These are phyloP conservation scores for Vimba vimba DNA, from an alignment of 2,113 vertebrate species.

Conservation along the genomic window DNA sequence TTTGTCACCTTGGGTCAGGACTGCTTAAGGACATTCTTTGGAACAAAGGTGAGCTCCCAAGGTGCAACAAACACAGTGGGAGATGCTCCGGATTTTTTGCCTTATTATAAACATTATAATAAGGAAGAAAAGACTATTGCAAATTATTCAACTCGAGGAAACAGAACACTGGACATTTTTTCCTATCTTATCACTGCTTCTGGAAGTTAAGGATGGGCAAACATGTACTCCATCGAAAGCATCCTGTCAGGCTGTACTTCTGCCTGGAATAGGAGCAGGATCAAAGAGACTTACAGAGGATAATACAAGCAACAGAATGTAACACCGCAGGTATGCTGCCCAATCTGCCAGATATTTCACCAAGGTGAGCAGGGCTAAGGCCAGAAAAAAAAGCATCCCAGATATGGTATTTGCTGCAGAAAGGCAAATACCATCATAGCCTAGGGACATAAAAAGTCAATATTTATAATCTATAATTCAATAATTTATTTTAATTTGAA, in stretches of 20 bases:
- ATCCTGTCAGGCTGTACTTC: neutral
- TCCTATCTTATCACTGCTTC: neutral
- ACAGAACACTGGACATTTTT: neutral
- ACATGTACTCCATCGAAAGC: neutral
- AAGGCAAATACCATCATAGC: neutral
- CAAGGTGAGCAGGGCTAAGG: neutral
- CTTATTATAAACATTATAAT: too few relatives aligned
- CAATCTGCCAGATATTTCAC: slow-evolving; percentile 17
- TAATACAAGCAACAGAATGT: neutral
- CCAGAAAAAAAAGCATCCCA: neutral
- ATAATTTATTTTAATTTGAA: neutral
- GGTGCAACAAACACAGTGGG: neutral
- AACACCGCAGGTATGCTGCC: neutral
- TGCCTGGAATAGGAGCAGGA: neutral
- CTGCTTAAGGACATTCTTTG: neutral
- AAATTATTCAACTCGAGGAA: too few relatives aligned
- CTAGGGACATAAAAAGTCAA: neutral
- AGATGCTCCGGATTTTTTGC: neutral
- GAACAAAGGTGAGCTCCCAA: neutral
- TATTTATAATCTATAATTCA: neutral
- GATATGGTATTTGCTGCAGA: neutral
- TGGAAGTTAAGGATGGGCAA: neutral
- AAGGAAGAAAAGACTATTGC: too few relatives aligned
- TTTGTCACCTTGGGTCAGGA: neutral
- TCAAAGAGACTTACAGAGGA: neutral